A percentile compares a stretch with the other conserved stretches of the same genome.
phyloP scores from a whole-genome alignment of 2,888 invertebrate species.

The Mechanitis messenoides region DNA sequence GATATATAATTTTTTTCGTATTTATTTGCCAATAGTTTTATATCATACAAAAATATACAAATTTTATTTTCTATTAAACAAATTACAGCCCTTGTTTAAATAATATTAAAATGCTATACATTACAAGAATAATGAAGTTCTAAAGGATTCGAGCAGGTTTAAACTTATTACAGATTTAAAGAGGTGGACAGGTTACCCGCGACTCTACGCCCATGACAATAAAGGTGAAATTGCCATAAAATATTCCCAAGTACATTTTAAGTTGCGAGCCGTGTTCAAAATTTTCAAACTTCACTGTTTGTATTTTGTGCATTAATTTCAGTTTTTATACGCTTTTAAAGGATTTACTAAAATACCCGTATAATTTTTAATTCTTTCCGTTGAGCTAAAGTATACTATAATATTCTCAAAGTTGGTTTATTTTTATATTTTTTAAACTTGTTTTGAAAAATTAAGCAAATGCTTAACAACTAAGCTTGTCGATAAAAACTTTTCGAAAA shows the following conservation, averaged over 20 bases:
- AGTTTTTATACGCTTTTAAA: constrained; percentile 3
- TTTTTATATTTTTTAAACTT: too few relatives aligned
- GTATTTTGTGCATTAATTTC: constrained; percentile 10
- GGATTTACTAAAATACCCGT: constrained; percentile 1
- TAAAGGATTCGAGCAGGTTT: constrained; percentile 35
- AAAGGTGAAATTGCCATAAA: constrained; percentile 5
- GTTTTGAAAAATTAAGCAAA: too few relatives aligned
- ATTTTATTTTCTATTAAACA: neutral
- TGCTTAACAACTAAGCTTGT: too few relatives aligned
- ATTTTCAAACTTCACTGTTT: constrained; percentile 15
- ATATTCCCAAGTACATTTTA: constrained; percentile 1
- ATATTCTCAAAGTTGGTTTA: too few relatives aligned
- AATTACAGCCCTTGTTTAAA: neutral
- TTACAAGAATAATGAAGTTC: constrained; percentile 31
- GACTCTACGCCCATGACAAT: constrained; percentile 7
- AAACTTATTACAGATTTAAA: constrained; percentile 38
- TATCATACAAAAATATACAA: neutral
- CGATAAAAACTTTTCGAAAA: too few relatives aligned
- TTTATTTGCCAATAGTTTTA: neutral
- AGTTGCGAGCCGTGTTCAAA: constrained; percentile 17
- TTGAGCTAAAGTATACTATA: neutral
- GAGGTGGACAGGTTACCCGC: constrained; percentile 23
- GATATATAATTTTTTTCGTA: too few relatives aligned
- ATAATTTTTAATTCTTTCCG: constrained; percentile 1
- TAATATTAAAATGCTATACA: constrained; percentile 1